Base-by-base conservation (phyloP, 1,140 invertebrate genomes). In the Batillaria attramentaria region DNA sequence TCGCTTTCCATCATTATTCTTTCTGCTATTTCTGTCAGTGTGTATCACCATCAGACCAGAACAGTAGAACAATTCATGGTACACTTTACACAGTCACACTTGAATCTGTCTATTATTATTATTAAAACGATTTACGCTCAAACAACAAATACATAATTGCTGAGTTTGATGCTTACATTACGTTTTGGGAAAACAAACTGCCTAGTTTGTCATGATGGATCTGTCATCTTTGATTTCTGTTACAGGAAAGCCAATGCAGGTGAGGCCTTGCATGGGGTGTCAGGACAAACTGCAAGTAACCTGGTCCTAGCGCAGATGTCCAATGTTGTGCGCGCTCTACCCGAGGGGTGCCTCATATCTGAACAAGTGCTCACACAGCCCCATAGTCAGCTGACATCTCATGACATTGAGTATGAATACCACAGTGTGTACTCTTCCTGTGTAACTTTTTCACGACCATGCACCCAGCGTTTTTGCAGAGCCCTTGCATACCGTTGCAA, bases 261-360 rank as follows among this genome's bases (percentile, higher is more conserved):
- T 6, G 68, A 77, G 41, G 75, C 68, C 35, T 28, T 89, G 50
- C 42, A 69, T 46, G 81, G 79, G 42, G 39, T 84, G 31, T 84
- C 88, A 78, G 81, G 78, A 41, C 83, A 79, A 60, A 72, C 83
- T 66, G 80, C 86, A 16, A 87, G 85, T 69, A 87, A 87, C 87
- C 84, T 89, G 31, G 80, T 89, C 24, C 66, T 88, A 68, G 86
- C 88, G 68, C 85, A 89, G 65, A 70, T 89, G 50, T 82, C 87
- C 0, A 76, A 84, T 42, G 79, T 89, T n/a, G 79, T 87, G 24
- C 77, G 85, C 39, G 83, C 80, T 41, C 77, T 84, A 20, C 81
- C 83, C 0, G 79, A 76, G 39, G 79, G 77, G 50, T 87, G 85
- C 79, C 82, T 88, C 33, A 65, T 89, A 5, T 79, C 84, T 18